phyloP scores from a whole-genome alignment of 1,140 invertebrate genomes.

The Gryon sp. region DNA sequence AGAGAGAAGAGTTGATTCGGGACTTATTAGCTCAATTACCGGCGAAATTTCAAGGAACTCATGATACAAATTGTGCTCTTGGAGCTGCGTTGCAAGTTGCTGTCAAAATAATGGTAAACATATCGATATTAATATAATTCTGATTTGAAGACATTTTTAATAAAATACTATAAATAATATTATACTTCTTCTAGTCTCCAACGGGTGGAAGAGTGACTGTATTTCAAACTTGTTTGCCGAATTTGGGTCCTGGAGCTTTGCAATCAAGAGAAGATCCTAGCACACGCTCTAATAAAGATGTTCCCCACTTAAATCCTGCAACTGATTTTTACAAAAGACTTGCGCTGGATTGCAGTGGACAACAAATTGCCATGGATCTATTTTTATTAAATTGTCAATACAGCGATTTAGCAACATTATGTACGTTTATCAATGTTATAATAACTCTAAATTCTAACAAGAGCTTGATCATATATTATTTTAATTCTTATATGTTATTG shows the following conservation, averaged over 20 bases:
- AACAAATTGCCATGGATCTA: constrained; percentile 97
- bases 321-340: constrained; percentile 99
- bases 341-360: constrained; percentile 96
- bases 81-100: constrained; percentile 96
- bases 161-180: too few species aligned
- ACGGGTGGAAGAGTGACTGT: constrained; percentile 97
- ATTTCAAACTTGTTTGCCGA: constrained; percentile 95
- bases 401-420: constrained; percentile 95
- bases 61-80: constrained; percentile 90
- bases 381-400: constrained; percentile 97
- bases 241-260: constrained; percentile 92
- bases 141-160: too few species aligned
- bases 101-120: constrained; percentile 91
- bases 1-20: constrained; percentile 88
- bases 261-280: constrained; percentile 92
- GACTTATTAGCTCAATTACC: constrained; percentile 92
- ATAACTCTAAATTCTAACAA: not conserved
- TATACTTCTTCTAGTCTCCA: too few species aligned
- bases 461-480: not conserved
- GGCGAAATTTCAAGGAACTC: constrained; percentile 85
- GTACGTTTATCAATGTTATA: constrained; percentile 81
- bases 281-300: constrained; percentile 88
- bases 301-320: constrained; percentile 92
- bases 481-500: constrained; percentile 2
- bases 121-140: too few species aligned